A percentile compares a stretch with the other conserved stretches of the same genome.
Conservation (phyloP, 2,888 invertebrate species). For the Nineta flava region DNA sequence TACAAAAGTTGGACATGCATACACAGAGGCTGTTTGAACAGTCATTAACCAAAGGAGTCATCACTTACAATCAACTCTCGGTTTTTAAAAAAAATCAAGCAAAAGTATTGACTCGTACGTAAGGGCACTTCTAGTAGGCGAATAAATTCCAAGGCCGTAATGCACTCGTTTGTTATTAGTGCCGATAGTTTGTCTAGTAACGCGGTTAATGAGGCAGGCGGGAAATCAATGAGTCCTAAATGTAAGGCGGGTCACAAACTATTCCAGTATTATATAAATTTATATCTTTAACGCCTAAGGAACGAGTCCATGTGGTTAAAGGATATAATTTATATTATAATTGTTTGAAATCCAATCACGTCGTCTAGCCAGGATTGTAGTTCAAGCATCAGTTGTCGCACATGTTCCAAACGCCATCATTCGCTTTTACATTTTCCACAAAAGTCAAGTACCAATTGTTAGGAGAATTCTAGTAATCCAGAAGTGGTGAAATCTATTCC, state of each 20-base stretch:
- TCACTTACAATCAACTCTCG: background rate
- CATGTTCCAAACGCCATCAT: no score
- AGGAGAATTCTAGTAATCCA: background rate
- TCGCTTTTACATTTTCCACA: no score
- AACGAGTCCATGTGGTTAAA: background rate
- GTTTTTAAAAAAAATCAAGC: background rate
- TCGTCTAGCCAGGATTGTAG: background rate
- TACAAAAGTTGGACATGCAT: no score
- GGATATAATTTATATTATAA: background rate
- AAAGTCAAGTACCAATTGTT: background rate
- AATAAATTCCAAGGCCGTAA: background rate
- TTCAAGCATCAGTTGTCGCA: no score
- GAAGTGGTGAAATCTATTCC: background rate
- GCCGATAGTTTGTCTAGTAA: background rate
- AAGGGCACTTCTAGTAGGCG: no score
- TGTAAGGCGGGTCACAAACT: background rate
- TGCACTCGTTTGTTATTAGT: background rate
- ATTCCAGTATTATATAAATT: no score
- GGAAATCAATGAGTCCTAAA: background rate
- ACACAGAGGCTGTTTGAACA: no score
- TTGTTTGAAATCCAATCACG: background rate
- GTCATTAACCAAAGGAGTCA: background rate
- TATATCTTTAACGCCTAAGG: no score
- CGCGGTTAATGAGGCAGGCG: background rate
- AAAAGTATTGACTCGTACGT: background rate